These are phyloP conservation scores for Paraescarpia echinospica DNA, from an alignment of 1,140 invertebrate genomes.

Conservation along the genomic window DNA sequence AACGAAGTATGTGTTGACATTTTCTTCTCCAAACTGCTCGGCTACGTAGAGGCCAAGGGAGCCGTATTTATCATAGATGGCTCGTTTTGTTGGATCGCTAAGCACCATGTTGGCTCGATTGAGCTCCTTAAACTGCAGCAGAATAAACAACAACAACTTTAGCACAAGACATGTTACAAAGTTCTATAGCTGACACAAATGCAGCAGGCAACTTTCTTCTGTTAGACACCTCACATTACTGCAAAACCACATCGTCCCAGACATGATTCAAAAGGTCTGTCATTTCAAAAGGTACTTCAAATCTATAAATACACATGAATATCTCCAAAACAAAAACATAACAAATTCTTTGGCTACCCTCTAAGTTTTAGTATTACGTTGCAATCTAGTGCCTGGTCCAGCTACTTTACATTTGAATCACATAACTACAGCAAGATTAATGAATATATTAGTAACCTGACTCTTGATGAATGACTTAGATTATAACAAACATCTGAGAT, in stretches of 20 bases:
- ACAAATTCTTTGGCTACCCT: too few relatives aligned
- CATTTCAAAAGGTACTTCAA: too few relatives aligned
- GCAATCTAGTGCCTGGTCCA: background rate
- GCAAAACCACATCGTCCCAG: background rate
- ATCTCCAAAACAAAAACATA: too few relatives aligned
- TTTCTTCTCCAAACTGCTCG: slow-evolving; percentile 62
- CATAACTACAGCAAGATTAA: too few relatives aligned
- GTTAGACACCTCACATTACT: background rate
- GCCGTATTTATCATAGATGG: slow-evolving; percentile 61
- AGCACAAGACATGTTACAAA: background rate
- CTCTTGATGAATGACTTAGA: too few relatives aligned
- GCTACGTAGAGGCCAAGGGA: slow-evolving; percentile 61
- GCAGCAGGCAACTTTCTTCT: background rate
- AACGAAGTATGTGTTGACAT: slow-evolving; percentile 57
- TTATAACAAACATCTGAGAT: background rate
- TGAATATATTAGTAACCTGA: too few relatives aligned
- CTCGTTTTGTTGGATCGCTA: slow-evolving; percentile 57
- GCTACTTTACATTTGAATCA: background rate
- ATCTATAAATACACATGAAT: too few relatives aligned
- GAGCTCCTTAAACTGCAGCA: slow-evolving; percentile 60
- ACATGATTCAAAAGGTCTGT: too few relatives aligned
- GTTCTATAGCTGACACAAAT: background rate
- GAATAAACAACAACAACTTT: slow-evolving; percentile 14
- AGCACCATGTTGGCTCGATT: slow-evolving; percentile 60
- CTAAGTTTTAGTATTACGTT: too few relatives aligned